These are phyloP conservation scores for Capreolus pygargus DNA, from an alignment of 2,113 vertebrate genomes.

Conservation along the genomic window DNA sequence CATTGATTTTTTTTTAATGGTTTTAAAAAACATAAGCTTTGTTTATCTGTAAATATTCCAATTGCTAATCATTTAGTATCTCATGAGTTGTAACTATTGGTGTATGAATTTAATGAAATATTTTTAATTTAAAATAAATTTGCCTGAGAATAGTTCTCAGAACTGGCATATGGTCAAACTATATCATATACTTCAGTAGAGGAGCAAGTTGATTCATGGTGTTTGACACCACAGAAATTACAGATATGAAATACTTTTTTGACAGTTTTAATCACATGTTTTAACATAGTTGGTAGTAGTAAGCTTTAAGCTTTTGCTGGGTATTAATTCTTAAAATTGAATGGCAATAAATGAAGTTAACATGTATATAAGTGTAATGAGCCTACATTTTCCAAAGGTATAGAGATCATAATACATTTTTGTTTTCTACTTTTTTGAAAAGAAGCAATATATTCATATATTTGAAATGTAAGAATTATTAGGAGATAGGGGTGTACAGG, in stretches of 20 bases:
- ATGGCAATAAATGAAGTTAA: neutral
- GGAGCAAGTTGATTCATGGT: constrained; percentile 90
- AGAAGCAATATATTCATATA: neutral
- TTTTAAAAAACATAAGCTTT: constrained; percentile 29
- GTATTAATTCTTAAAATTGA: neutral
- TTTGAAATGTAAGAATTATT: neutral
- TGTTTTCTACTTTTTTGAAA: neutral
- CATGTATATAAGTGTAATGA: neutral
- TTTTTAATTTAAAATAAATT: constrained; percentile 40
- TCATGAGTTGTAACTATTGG: constrained; percentile 18
- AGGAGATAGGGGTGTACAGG: fast-evolving
- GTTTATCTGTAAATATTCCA: constrained; percentile 1
- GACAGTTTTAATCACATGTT: neutral
- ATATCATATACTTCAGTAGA: constrained; percentile 83
- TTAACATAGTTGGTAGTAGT: neutral
- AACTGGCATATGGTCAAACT: constrained; percentile 82
- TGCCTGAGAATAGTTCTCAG: constrained; percentile 86
- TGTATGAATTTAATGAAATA: neutral
- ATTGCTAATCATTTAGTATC: constrained; percentile 58
- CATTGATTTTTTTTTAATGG: neutral
- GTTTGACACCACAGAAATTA: constrained; percentile 91
- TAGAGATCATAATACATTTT: neutral
- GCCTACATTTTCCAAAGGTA: neutral
- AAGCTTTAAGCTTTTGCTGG: neutral
- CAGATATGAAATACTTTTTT: constrained; percentile 81